Evolutionary conservation across 2,113 vertebrate genomes (phyloP).

Genomic region (Poicephalus meyeri): DNA sequence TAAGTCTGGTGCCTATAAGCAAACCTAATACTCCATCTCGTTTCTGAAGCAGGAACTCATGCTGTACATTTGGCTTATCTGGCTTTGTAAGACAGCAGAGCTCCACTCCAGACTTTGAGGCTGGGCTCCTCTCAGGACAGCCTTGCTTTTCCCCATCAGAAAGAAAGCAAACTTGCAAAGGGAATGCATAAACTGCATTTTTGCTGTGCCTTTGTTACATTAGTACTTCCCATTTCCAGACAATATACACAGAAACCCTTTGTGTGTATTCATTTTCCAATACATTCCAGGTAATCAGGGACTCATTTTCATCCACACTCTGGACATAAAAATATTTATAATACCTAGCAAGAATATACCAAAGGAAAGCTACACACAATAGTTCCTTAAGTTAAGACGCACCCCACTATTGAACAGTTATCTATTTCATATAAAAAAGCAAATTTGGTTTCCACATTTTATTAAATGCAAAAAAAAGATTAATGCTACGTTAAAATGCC

Average conservation of each 20-base stretch:
- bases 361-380: neutral
- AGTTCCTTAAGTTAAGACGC: neutral
- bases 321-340: neutral
- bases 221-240: constrained; percentile 1
- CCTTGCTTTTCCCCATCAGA: neutral
- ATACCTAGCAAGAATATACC: neutral
- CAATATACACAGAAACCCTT: neutral
- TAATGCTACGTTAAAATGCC: neutral
- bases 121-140: neutral
- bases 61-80: rapidly evolving
- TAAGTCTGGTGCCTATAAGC: neutral
- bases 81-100: neutral
- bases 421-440: neutral
- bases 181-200: constrained; percentile 6
- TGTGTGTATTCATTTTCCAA: constrained; percentile 12
- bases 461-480: neutral
- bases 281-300: neutral
- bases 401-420: neutral
- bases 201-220: neutral
- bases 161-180: neutral
- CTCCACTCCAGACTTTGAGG: neutral
- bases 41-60: neutral
- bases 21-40: rapidly evolving
- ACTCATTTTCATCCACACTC: neutral
- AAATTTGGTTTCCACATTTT: neutral